These are phyloP conservation scores for Dynastes grantii DNA, from an alignment of 2,888 invertebrate species.

Conservation along the genomic window DNA sequence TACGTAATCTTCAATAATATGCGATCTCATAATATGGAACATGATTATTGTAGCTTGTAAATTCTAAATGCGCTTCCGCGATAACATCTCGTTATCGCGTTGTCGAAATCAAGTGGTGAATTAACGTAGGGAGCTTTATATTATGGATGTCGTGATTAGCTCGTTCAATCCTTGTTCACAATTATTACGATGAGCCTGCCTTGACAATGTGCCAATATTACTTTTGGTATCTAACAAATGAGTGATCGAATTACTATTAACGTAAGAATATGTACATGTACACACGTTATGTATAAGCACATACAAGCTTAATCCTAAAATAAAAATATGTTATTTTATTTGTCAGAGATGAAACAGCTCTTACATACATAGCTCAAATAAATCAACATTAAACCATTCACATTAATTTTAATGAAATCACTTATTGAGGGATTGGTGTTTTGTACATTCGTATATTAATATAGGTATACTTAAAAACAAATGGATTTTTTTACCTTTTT, in stretches of 20 bases:
- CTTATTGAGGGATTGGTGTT: no score
- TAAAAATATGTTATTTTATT: no score
- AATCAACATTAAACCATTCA: no score
- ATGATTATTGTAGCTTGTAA: conserved; percentile 10
- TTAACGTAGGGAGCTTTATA: not conserved
- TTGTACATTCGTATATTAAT: no score
- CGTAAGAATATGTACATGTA: no score
- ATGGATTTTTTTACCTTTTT: no score
- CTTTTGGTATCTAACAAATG: not conserved
- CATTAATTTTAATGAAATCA: no score
- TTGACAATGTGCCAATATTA: not conserved
- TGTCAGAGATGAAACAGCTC: no score
- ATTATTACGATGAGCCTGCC: not conserved
- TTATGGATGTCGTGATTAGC: not conserved
- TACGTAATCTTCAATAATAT: not conserved
- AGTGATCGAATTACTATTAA: not conserved
- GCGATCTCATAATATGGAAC: not conserved
- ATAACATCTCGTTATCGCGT: conserved; percentile 12
- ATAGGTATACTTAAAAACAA: no score
- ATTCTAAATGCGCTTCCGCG: not conserved
- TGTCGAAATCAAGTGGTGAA: conserved; percentile 22
- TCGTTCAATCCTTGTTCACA: not conserved
- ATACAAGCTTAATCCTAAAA: no score
- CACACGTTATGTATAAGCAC: no score
- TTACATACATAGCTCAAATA: no score